These are phyloP conservation scores for Phengaris alcon DNA, from an alignment of 2,888 invertebrate genomes.

Conservation along the genomic window DNA sequence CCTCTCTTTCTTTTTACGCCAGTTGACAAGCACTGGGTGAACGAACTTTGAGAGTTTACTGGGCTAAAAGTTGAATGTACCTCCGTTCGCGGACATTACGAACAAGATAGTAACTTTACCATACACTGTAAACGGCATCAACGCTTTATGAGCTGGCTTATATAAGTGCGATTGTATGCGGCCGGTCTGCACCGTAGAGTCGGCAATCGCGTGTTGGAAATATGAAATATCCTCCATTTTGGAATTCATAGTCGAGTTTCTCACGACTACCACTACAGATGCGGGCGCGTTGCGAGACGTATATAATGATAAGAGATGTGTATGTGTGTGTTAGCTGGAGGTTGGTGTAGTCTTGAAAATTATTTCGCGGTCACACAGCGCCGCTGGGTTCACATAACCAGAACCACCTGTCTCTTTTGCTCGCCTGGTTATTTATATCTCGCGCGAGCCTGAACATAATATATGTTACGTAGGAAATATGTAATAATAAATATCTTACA, in stretches of 20 bases:
- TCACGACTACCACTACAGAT: constrained; percentile 75
- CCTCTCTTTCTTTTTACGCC: constrained; percentile 70
- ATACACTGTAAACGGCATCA: constrained; percentile 49
- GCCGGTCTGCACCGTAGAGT: constrained; percentile 43
- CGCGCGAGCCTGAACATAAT: constrained; percentile 68
- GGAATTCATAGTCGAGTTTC: constrained; percentile 64
- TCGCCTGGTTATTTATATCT: constrained; percentile 78
- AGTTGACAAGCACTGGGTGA: constrained; percentile 80
- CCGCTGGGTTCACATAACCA: constrained; percentile 74
- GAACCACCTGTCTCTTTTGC: constrained; percentile 76
- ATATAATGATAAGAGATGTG: constrained; percentile 52
- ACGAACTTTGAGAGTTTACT: constrained; percentile 79
- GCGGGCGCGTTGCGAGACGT: constrained; percentile 66
- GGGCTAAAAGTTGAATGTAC: constrained; percentile 80
- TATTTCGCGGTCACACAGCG: constrained; percentile 78
- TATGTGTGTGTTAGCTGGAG: constrained; percentile 59
- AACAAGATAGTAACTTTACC: constrained; percentile 80
- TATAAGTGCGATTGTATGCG: constrained; percentile 42
- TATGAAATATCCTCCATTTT: constrained; percentile 46
- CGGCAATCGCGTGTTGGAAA: constrained; percentile 45
- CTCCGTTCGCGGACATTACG: constrained; percentile 79
- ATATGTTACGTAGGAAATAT: constrained; percentile 45
- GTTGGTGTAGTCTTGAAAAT: constrained; percentile 79
- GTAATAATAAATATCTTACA: constrained; percentile 48
- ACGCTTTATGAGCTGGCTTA: constrained; percentile 58